Conservation (phyloP, 2,797 vertebrate genomes). For the Balearica regulorum region DNA sequence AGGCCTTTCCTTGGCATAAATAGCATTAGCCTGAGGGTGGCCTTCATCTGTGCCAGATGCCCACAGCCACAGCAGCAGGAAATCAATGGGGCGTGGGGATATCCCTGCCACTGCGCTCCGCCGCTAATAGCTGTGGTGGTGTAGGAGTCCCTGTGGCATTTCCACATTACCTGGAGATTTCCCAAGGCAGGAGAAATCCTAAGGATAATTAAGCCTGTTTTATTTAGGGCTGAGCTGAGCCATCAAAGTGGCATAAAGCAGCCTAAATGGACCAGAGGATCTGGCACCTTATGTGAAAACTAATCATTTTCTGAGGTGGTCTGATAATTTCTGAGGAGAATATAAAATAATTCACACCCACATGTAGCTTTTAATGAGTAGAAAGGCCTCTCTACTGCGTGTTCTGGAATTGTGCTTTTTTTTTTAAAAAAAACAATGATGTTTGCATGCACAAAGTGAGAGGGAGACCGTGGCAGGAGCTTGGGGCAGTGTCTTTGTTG, state of each 20-base stretch:
- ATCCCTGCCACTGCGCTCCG: not conserved
- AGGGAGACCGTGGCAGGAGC: not conserved
- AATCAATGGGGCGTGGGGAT: constrained; percentile 63
- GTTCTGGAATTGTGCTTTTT: not conserved
- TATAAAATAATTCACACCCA: constrained; percentile 59
- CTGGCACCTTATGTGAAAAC: constrained; percentile 56
- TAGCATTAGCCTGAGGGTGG: constrained; percentile 8
- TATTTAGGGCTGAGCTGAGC: constrained; percentile 65
- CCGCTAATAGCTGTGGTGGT: constrained; percentile 48
- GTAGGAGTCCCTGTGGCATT: constrained; percentile 60
- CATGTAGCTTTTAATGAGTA: constrained; percentile 42
- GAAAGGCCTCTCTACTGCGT: not conserved
- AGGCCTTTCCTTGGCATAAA: constrained; percentile 36
- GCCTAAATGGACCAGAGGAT: constrained; percentile 65
- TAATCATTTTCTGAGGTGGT: constrained; percentile 57
- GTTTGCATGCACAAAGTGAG: not conserved
- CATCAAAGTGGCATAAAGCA: constrained; percentile 62
- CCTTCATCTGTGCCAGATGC: constrained; percentile 52
- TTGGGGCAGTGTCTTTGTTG: constrained; percentile 50
- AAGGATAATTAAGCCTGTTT: constrained; percentile 68
- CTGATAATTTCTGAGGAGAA: constrained; percentile 53
- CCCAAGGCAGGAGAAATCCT: constrained; percentile 66
- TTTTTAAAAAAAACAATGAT: not conserved
- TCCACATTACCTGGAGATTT: constrained; percentile 69
- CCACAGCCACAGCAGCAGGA: constrained; percentile 52